phyloP scores from a whole-genome alignment of 1,140 invertebrate species.

The Varroa destructor region DNA sequence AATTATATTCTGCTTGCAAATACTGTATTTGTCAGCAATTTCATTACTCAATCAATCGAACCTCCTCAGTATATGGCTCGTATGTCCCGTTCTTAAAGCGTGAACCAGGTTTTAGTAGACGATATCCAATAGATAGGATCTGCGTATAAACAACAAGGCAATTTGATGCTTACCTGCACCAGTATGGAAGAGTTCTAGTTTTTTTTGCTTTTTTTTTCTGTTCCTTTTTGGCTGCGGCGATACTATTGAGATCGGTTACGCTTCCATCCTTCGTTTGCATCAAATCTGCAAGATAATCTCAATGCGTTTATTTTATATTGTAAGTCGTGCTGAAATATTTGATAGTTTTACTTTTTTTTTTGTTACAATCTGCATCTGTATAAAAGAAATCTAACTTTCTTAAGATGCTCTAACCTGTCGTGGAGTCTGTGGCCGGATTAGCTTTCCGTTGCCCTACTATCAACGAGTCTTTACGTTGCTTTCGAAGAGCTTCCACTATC shows the following conservation, averaged over 20 bases:
- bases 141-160: too few relatives aligned
- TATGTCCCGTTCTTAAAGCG: too few relatives aligned
- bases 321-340: neutral
- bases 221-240: slow-evolving; percentile 2
- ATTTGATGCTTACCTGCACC: slow-evolving; percentile 4
- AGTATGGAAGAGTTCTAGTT: slow-evolving; percentile 16
- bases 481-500: slow-evolving; percentile 38
- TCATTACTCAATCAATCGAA: too few relatives aligned
- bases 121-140: too few relatives aligned
- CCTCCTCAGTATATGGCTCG: too few relatives aligned
- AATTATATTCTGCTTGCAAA: too few relatives aligned
- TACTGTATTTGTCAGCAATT: too few relatives aligned
- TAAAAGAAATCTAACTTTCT: neutral
- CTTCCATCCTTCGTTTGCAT: slow-evolving; percentile 23
- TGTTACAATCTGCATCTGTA: neutral
- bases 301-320: neutral
- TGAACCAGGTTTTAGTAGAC: too few relatives aligned
- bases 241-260: slow-evolving; percentile 8
- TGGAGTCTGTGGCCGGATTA: slow-evolving; percentile 17
- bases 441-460: neutral
- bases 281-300: neutral
- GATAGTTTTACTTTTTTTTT: neutral
- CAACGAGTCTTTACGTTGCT: slow-evolving; percentile 33
- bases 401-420: neutral
- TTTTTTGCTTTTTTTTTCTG: slow-evolving; percentile 15